Evolutionary conservation across 92 coral and sea anemone genomes (phyloP).

Genomic region (Siderastrea radians): DNA sequence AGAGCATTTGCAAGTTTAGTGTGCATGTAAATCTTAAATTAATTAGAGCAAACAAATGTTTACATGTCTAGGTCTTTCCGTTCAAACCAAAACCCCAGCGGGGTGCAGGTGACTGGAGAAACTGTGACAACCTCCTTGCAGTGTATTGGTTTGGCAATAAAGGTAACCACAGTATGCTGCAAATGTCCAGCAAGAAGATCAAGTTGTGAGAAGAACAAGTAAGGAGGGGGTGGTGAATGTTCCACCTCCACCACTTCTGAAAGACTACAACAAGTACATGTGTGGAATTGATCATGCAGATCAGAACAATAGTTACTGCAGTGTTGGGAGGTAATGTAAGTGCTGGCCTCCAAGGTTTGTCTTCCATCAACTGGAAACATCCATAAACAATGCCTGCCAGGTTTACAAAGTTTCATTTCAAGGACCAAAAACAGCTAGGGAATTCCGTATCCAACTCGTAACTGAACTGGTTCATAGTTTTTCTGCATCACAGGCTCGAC

Average conservation of each 20-base stretch:
- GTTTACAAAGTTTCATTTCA: conserved; percentile 15
- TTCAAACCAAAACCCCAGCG: conserved; percentile 7
- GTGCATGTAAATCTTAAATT: too few relatives aligned
- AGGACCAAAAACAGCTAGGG: too few relatives aligned
- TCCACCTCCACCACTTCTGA: conserved; percentile 15
- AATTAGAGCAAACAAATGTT: too few relatives aligned
- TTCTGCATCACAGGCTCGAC: background rate
- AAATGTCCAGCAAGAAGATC: conserved; percentile 13
- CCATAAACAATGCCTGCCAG: conserved; percentile 36
- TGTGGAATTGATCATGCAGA: conserved; percentile 8
- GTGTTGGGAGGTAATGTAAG: conserved; percentile 23
- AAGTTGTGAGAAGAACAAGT: conserved; percentile 25
- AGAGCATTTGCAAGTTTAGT: too few relatives aligned
- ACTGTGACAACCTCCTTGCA: background rate
- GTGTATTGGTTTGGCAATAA: conserved; percentile 27
- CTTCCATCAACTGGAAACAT: conserved; percentile 27
- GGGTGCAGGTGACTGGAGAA: conserved; percentile 8
- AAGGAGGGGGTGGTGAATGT: conserved; percentile 9
- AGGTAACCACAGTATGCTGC: background rate
- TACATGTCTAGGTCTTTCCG: background rate
- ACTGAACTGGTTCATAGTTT: conserved; percentile 7
- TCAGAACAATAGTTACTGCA: conserved; percentile 15
- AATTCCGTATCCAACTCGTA: background rate
- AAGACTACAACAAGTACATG: conserved; percentile 17
- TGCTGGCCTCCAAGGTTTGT: conserved; percentile 16